phyloP scores from a whole-genome alignment of 2,888 invertebrate species.

The Sinohyriopsis cumingii region DNA sequence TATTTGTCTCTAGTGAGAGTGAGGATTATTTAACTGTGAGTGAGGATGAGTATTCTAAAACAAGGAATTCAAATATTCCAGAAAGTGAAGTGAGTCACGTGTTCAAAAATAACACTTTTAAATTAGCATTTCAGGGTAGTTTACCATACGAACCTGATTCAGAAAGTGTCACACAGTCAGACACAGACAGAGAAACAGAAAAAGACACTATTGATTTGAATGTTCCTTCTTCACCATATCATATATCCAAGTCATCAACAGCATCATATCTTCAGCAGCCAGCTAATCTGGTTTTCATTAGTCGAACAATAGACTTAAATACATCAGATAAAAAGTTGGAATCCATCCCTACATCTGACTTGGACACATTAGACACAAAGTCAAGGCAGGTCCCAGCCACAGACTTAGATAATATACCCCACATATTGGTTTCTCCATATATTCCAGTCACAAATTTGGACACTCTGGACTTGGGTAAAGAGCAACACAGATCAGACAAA shows the following conservation, averaged over 20 bases:
- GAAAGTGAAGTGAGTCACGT: constrained; percentile 39
- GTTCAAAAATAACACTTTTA: constrained; percentile 37
- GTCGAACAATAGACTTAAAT: too few relatives aligned
- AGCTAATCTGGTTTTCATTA: too few relatives aligned
- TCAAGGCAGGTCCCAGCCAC: too few relatives aligned
- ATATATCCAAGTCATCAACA: constrained; percentile 13
- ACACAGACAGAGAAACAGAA: constrained; percentile 25
- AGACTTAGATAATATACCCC: too few relatives aligned
- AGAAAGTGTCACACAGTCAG: constrained; percentile 18
- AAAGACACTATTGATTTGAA: constrained; percentile 27
- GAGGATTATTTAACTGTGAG: constrained; percentile 42
- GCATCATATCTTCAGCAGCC: too few relatives aligned
- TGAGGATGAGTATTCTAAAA: constrained; percentile 36
- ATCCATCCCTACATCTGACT: too few relatives aligned
- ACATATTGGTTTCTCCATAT: too few relatives aligned
- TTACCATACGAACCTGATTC: constrained; percentile 18
- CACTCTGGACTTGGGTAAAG: too few relatives aligned
- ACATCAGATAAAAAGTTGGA: too few relatives aligned
- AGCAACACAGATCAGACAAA: too few relatives aligned
- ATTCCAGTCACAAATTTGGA: too few relatives aligned
- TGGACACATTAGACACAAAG: too few relatives aligned
- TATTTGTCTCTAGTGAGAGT: constrained; percentile 39
- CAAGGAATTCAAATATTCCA: constrained; percentile 29
- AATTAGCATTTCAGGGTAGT: constrained; percentile 33
- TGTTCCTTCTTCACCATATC: constrained; percentile 27